A percentile compares a stretch with the other conserved stretches of the same genome.
These are phyloP conservation scores for Pharmacophagus antenor DNA, from an alignment of 2,888 invertebrate genomes.

Conservation along the genomic window DNA sequence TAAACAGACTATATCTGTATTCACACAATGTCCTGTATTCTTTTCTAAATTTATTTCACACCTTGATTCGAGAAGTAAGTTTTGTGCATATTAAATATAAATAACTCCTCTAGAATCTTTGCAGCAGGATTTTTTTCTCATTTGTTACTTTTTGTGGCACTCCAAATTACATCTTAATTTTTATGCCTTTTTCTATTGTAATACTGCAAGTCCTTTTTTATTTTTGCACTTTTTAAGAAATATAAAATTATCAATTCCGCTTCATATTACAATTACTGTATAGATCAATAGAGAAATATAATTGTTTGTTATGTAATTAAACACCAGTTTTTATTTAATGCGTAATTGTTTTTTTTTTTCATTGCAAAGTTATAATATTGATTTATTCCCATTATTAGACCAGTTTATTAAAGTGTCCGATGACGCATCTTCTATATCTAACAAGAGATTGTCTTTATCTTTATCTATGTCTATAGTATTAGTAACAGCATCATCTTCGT, in stretches of 20 bases:
- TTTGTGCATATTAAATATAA: background rate
- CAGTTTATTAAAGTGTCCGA: constrained; percentile 68
- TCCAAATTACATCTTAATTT: background rate
- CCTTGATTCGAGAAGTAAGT: background rate
- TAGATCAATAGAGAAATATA: background rate
- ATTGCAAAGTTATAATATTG: constrained; percentile 58
- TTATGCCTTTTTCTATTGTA: background rate
- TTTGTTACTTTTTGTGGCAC: background rate
- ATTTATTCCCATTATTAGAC: constrained; percentile 64
- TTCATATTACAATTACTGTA: background rate
- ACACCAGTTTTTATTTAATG: constrained; percentile 5
- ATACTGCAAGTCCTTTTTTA: background rate
- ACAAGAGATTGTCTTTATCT: constrained; percentile 57
- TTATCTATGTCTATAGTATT: constrained; percentile 43
- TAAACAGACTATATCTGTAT: background rate
- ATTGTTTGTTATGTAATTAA: constrained; percentile 5
- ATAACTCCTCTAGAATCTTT: constrained; percentile 3
- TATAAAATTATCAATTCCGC: background rate
- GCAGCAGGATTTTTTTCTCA: background rate
- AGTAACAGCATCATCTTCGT: constrained; percentile 65
- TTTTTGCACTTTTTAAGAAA: background rate
- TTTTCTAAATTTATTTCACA: background rate
- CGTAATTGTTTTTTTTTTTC: background rate
- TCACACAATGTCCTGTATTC: background rate
- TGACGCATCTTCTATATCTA: constrained; percentile 68